Evolutionary conservation across 2,888 invertebrate genomes (phyloP).

Genomic region (Plebejus melissa): DNA sequence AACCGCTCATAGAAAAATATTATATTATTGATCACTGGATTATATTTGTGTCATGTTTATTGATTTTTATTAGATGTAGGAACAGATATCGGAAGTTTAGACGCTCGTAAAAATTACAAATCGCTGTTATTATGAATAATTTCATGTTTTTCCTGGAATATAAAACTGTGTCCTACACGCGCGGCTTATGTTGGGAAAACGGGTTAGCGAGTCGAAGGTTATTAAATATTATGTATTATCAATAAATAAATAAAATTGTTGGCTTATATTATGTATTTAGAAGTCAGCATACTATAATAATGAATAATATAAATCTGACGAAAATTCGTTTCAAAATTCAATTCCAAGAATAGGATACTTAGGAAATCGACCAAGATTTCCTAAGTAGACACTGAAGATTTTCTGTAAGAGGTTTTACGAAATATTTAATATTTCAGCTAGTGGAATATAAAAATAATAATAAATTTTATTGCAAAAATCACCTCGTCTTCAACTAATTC

Average conservation of each 20-base stretch:
- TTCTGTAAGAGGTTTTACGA: neutral
- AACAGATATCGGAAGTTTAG: neutral
- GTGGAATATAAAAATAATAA: neutral
- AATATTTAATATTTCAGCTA: no score
- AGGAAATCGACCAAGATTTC: no score
- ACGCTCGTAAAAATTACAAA: neutral
- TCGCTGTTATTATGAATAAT: neutral
- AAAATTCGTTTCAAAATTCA: neutral
- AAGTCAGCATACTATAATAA: neutral
- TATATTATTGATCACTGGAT: neutral
- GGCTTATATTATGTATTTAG: neutral
- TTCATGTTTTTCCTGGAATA: neutral
- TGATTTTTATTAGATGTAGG: conserved; percentile 7
- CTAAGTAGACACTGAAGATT: neutral
- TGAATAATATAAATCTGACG: neutral
- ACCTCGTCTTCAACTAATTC: neutral
- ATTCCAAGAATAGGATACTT: no score
- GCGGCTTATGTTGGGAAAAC: neutral
- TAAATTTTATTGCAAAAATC: neutral
- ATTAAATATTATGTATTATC: neutral
- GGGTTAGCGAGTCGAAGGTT: neutral
- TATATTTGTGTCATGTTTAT: conserved; percentile 14
- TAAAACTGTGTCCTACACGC: neutral
- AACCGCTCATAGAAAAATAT: neutral
- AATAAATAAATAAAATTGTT: neutral